Conservation (phyloP, 2,888 invertebrate species). For the Drosophila formosana region DNA sequence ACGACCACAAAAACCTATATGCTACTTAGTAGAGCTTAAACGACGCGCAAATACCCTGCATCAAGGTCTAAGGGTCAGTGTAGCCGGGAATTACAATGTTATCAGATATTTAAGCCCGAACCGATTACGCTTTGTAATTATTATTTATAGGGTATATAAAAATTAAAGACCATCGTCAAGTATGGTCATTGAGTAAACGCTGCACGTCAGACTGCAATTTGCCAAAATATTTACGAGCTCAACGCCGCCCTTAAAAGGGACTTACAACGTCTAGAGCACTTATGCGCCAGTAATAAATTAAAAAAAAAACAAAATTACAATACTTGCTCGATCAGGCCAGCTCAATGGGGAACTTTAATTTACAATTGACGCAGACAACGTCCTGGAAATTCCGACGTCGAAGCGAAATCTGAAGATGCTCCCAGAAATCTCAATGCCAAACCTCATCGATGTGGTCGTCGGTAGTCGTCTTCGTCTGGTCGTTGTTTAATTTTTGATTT, state of each 20-base stretch:
- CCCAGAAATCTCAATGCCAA: conserved; percentile 51
- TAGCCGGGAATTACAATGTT: not conserved
- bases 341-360: conserved; percentile 31
- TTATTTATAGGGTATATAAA: conserved; percentile 11
- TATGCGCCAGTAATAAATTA: conserved; percentile 65
- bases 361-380: conserved; percentile 32
- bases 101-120: not conserved
- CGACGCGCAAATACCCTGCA: conserved; percentile 11
- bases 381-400: conserved; percentile 59
- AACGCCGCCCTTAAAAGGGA: conserved; percentile 61
- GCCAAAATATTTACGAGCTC: conserved; percentile 76
- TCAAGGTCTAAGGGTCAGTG: not conserved
- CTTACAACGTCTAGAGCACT: conserved; percentile 35
- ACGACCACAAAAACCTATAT: conserved; percentile 26
- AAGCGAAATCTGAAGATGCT: conserved; percentile 24
- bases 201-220: conserved; percentile 70
- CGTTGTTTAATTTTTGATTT: conserved; percentile 20
- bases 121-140: not conserved
- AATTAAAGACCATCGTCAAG: conserved; percentile 12
- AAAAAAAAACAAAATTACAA: conserved; percentile 52
- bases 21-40: not conserved
- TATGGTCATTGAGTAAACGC: conserved; percentile 53
- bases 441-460: conserved; percentile 8
- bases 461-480: not conserved
- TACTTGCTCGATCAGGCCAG: conserved; percentile 33